These are phyloP conservation scores for Astatotilapia flaviijosephi DNA, from an alignment of 2,113 vertebrate species.

Conservation along the genomic window DNA sequence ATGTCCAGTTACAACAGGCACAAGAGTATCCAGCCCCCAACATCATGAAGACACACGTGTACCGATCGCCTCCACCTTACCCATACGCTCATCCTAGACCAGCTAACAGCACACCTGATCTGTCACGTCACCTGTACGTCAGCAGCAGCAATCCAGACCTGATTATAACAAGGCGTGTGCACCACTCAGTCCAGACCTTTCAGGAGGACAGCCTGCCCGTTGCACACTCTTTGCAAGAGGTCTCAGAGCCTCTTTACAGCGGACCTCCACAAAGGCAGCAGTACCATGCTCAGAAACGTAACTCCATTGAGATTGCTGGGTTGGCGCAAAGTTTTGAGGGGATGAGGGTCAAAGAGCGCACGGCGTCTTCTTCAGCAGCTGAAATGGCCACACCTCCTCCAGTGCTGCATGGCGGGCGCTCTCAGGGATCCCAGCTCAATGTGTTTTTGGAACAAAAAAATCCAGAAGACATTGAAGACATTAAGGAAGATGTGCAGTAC, in stretches of 20 bases:
- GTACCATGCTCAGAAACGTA: slow-evolving; percentile 82
- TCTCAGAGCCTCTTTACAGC: slow-evolving; percentile 85
- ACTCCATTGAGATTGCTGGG: slow-evolving; percentile 91
- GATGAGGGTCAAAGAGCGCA: slow-evolving; percentile 85
- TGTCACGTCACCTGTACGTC: slow-evolving; percentile 87
- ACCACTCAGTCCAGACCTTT: slow-evolving; percentile 97
- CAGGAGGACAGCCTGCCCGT: slow-evolving; percentile 96
- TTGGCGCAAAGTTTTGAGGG: slow-evolving; percentile 82
- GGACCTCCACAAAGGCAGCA: slow-evolving; percentile 71
- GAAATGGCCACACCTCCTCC: slow-evolving; percentile 70
- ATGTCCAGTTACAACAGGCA: slow-evolving; percentile 90
- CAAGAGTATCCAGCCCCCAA: slow-evolving; percentile 92
- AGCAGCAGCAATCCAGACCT: slow-evolving; percentile 97
- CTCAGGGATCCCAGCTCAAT: slow-evolving; percentile 76
- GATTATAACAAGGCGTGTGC: slow-evolving; percentile 89
- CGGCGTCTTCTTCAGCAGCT: slow-evolving; percentile 78
- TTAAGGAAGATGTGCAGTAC: slow-evolving; percentile 72
- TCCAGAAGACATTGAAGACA: slow-evolving; percentile 61
- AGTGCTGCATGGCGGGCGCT: neutral
- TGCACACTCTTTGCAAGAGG: slow-evolving; percentile 95
- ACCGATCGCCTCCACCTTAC: slow-evolving; percentile 90
- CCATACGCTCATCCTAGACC: slow-evolving; percentile 83
- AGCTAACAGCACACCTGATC: slow-evolving; percentile 95
- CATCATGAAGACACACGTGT: slow-evolving; percentile 93
- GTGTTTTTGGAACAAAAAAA: slow-evolving; percentile 76